Base-by-base conservation (phyloP, 2,113 vertebrate genomes). In the Chlamydotis undulata region DNA sequence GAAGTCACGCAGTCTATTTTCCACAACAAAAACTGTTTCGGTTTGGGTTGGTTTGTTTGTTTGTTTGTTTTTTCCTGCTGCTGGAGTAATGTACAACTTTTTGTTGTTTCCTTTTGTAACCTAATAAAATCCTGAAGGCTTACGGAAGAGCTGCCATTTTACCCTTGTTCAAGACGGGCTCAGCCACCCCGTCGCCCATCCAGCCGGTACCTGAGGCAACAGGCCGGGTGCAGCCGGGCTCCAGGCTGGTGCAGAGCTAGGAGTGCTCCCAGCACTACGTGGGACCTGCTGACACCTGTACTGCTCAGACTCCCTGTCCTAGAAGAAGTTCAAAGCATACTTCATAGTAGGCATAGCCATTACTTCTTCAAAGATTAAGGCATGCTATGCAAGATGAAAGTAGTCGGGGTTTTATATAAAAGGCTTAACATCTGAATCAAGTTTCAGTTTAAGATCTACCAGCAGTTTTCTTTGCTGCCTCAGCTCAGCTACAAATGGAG, bases 241-340 rank as follows among this genome's bases (percentile, higher is more conserved):
- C 4, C 5, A 5, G 64, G 43, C 43, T 1, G 50, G 0, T 18
- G 43, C 56, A 3, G 37, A 4, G 19, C 26, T 6, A 0, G 1
- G 37, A 8, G 47, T 0, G 1, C 22, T 26, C 26, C 24, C 16
- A 19, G 4, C 16, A 7, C 7, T 15, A 6, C 7, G 1, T 3
- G 14, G 24, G 22, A 25, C 25, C 9, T 5, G 0, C 2, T 9
- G 53, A 6, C 24, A 3, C 5, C 11, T 18, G 13, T 33, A n/a
- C 22, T n/a, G 17, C 25, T 68, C 56, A 0, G 3, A 7, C 10
- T n/a, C 45, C 4, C 2, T n/a, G 0, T 28, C 28, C 8, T 17
- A 21, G 19, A 29, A 63, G 25, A 7, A 28, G 17, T 16, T 78
- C 11, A 37, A 78, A 69, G 14, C 14, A 2, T 3, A 0, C 23